Evolutionary conservation across 2,797 vertebrate species (phyloP).

Genomic region (Cirrhinus molitorella): DNA sequence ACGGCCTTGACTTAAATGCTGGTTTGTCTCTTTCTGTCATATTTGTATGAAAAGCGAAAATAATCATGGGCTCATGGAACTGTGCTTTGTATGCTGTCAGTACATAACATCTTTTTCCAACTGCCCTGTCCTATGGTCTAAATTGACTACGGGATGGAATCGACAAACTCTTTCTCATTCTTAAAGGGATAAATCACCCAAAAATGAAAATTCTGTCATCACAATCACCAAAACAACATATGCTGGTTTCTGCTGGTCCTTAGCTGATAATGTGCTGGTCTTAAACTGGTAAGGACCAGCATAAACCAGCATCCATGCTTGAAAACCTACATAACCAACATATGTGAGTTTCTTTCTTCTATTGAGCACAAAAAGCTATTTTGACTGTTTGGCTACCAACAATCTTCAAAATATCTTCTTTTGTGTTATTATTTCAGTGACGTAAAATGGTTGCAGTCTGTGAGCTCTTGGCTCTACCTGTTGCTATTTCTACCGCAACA

Average conservation of each 20-base stretch:
- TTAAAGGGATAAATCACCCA: not conserved
- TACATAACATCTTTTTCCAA: not conserved
- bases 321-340: too few species aligned
- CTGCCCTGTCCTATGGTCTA: not conserved
- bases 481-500: too few species aligned
- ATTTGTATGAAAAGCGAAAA: not conserved
- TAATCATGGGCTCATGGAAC: not conserved
- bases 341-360: not conserved
- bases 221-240: too few species aligned
- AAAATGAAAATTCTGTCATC: not conserved
- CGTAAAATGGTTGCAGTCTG: too few species aligned
- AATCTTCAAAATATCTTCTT: not conserved
- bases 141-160: not conserved
- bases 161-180: not conserved
- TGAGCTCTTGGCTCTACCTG: too few species aligned
- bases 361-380: not conserved
- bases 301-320: too few species aligned
- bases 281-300: too few species aligned
- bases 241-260: too few species aligned
- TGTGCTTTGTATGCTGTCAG: not conserved
- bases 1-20: slow-evolving; percentile 27
- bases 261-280: too few species aligned
- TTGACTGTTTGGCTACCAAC: not conserved
- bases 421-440: too few species aligned
- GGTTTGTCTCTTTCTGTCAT: slow-evolving; percentile 17